Base-by-base conservation (phyloP, 2,797 vertebrate genomes). In the Prionace glauca region DNA sequence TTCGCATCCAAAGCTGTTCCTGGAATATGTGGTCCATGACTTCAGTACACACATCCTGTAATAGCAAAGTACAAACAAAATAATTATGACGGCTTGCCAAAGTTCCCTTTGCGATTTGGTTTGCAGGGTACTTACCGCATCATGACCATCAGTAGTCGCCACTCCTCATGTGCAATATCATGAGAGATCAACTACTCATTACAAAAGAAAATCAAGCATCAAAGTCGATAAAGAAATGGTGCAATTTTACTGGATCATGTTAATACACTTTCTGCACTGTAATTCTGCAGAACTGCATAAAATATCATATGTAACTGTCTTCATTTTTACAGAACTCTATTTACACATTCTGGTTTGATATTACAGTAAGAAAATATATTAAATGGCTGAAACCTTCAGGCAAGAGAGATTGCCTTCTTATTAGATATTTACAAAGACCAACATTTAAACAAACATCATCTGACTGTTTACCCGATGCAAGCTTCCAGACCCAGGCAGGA, bases 291-390 rank as follows among this genome's bases (percentile, higher is more conserved):
- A 60, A 95, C 41, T 95, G 45, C 93, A 95, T 95, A 95, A 95
- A 95, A 95, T 95, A 95, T 36, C 90, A 92, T 67, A 22, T 91
- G 88, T 95, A 72, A 95, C 77, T 72, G 56, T 84, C 18, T 91
- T 71, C 36, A 24, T 77, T 93, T 74, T 77, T 95, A 95, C 60
- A 95, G 96, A 96, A 96, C 67, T 87, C 26, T 97, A 97, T 98
- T 97, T 97, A 97, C 97, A 97, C 14, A 95, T 96, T 95, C 96
- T 69, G 24, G 32, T 26, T 95, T 96, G 96, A 96, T 96, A 96
- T 96, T 97, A 96, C 96, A 96, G 96, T 84, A 97, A 96, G 96
- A 96, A 97, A 97, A 96, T 98, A 98, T 98, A 96, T 96, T 98
- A 97, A 96, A 98, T 97, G 97, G 96, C 69, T 77, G 71, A 95